Base-by-base conservation (phyloP, 2,113 vertebrate genomes). In the Cochlearius cochlearius region DNA sequence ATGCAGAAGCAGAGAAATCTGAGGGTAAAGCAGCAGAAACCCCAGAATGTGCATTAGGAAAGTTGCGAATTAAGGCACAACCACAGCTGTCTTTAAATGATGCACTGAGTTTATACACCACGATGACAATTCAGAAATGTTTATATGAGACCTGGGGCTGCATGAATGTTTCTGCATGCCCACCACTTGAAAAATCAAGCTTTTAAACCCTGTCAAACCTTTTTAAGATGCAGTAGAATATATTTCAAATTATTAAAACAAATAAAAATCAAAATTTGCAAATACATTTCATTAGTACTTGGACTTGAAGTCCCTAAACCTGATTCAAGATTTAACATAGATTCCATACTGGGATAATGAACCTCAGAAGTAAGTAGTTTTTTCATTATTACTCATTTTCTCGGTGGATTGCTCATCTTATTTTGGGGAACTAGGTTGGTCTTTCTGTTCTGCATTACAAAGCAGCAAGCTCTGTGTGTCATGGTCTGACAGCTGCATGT, bases 401-500 rank as follows among this genome's bases (percentile, higher is more conserved):
- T 80, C 23, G 3, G 12, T 47, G 2, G 7, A 39, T 45, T 53
- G 7, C 1, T 66, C 3, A 36, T n/a, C 21, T 71, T n/a, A 4
- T 59, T 91, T 85, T 47, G 66, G 4, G 25, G 10, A 88, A 76
- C 30, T 68, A 49, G 23, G 11, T 9, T 17, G 5, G 11, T 49
- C 19, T 36, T 90, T 83, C 16, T 77, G 34, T 71, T 89, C n/a
- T 58, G 7, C 5, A 3, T 43, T 69, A 39, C 21, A 69, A 52
- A 52, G 21, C 13, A 63, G 26, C 15, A 58, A 67, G 19, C 2
- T 32, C 14, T 27, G 10, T 29, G 19, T 22, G 2, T 18, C 15
- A 3, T 3, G 22, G 11, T 74, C 34, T 25, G 50, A 22, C 15
- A 66, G 22, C 19, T 62, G 23, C 1, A 1, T 15, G 6, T 1